Evolutionary conservation across 1,140 invertebrate genomes (phyloP).

Genomic region (Hestina assimilis): DNA sequence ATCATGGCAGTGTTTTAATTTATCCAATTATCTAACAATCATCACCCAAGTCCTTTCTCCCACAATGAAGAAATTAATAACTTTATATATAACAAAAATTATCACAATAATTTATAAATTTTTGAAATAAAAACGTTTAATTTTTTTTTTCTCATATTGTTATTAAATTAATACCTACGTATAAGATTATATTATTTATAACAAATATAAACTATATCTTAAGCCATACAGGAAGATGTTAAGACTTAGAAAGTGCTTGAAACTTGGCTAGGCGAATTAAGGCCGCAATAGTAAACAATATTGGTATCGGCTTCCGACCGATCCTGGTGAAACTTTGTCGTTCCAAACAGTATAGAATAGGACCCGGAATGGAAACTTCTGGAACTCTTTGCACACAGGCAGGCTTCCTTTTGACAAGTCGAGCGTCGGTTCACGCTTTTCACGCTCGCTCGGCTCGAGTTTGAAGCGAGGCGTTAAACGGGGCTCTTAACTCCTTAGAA

Average conservation of each 20-base stretch:
- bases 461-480: conserved; percentile 8
- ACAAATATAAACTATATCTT: conserved; percentile 1
- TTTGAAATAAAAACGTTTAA: no score
- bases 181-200: background rate
- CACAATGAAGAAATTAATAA: no score
- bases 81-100: no score
- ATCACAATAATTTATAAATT: no score
- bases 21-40: no score
- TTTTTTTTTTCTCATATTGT: no score
- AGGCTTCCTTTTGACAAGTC: conserved; percentile 39
- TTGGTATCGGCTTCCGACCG: conserved; percentile 21
- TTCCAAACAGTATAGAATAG: conserved; percentile 16
- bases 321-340: conserved; percentile 27
- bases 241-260: conserved; percentile 18
- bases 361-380: conserved; percentile 22
- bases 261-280: conserved; percentile 24
- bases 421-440: conserved; percentile 31
- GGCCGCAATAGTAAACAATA: conserved; percentile 29
- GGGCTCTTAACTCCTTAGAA: conserved; percentile 2
- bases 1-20: no score
- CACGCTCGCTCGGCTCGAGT: conserved; percentile 21
- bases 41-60: no score
- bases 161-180: no score
- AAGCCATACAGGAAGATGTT: conserved; percentile 13
- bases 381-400: conserved; percentile 32